Evolutionary conservation across 1,140 invertebrate genomes (phyloP).

Genomic region (Anoplophora glabripennis): DNA sequence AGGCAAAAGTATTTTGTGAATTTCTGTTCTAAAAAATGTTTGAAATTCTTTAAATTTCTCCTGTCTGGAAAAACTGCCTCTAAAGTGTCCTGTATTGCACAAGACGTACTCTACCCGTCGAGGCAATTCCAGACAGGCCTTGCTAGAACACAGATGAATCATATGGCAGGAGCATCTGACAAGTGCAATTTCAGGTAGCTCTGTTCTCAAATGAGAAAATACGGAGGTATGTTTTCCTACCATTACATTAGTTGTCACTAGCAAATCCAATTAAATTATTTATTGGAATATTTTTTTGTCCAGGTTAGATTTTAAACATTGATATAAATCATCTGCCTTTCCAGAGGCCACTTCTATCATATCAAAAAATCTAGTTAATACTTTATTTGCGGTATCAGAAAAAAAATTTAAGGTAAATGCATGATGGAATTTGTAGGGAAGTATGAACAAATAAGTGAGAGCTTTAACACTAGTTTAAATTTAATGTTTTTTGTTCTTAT

Average conservation of each 20-base stretch:
- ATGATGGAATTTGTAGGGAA: too few relatives aligned
- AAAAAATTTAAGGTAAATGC: constrained; percentile 24
- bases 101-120: constrained; percentile 17
- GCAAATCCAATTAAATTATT: constrained; percentile 36
- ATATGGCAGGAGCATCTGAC: constrained; percentile 20
- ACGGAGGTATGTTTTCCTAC: constrained; percentile 34
- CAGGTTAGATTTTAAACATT: constrained; percentile 23
- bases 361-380: constrained; percentile 18
- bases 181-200: constrained; percentile 10
- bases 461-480: too few relatives aligned
- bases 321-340: constrained; percentile 22
- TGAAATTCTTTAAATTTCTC: constrained; percentile 11
- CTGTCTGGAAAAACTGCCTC: neutral
- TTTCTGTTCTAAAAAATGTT: neutral
- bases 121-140: constrained; percentile 17
- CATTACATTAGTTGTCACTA: constrained; percentile 15
- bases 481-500: too few relatives aligned
- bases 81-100: constrained; percentile 36
- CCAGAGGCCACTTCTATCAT: constrained; percentile 27
- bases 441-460: too few relatives aligned
- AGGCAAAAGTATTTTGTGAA: constrained; percentile 8
- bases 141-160: constrained; percentile 9
- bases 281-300: constrained; percentile 30
- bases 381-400: constrained; percentile 5
- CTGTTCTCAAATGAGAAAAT: constrained; percentile 6